A percentile compares a stretch with the other conserved stretches of the same genome.
phyloP scores from a whole-genome alignment of 2,888 invertebrate genomes.

The Prosopocoilus inquinatus region DNA sequence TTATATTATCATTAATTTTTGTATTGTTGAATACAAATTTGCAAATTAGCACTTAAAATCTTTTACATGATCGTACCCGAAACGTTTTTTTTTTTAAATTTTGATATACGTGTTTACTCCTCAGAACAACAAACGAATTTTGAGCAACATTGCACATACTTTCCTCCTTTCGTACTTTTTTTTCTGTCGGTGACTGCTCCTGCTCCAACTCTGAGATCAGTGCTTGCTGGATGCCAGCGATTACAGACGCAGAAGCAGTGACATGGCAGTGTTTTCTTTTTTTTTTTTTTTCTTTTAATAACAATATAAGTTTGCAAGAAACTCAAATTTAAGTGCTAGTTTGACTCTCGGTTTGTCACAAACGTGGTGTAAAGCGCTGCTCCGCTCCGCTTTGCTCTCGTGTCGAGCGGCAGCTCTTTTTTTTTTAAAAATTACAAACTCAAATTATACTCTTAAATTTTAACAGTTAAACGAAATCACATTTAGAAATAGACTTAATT shows the following conservation, averaged over 20 bases:
- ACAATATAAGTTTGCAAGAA: constrained; percentile 1
- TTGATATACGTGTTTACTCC: not conserved
- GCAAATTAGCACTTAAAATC: constrained; percentile 36
- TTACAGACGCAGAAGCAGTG: not conserved
- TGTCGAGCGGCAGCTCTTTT: constrained; percentile 4
- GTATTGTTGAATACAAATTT: constrained; percentile 25
- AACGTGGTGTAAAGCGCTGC: constrained; percentile 38
- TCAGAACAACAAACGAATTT: constrained; percentile 3
- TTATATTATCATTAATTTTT: constrained; percentile 33
- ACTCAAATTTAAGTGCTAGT: constrained; percentile 4
- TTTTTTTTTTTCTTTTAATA: not conserved
- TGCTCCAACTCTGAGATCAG: constrained; percentile 8
- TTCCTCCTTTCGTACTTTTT: constrained; percentile 5
- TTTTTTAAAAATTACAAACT: constrained; percentile 29
- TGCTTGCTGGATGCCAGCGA: constrained; percentile 19
- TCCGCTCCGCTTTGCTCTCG: constrained; percentile 26
- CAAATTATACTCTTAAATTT: constrained; percentile 47
- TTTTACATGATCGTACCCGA: not conserved
- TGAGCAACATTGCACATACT: constrained; percentile 8
- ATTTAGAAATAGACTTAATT: constrained; percentile 43
- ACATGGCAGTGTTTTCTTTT: constrained; percentile 8
- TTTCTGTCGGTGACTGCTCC: not conserved
- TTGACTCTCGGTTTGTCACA: constrained; percentile 3
- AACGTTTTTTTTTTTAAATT: constrained; percentile 4
- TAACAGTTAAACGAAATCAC: constrained; percentile 48